Percentiles rank a stretch among this genome's conserved stretches.
Evolutionary conservation across 2,888 invertebrate genomes (phyloP).

Genomic region (Mythimna albipuncta): DNA sequence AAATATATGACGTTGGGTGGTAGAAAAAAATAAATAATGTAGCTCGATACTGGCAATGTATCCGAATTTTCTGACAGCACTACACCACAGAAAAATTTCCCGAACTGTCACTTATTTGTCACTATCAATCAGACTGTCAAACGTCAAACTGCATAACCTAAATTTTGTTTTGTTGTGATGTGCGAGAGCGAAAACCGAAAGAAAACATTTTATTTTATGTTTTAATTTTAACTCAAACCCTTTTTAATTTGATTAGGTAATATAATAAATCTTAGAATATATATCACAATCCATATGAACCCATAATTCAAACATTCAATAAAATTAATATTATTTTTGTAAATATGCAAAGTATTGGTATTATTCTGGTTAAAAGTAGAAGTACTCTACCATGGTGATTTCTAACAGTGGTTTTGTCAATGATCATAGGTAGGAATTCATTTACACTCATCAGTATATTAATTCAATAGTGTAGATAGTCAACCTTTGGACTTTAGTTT

Average conservation of each 20-base stretch:
- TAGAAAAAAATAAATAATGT: not conserved
- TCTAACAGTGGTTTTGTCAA: slow-evolving; percentile 2
- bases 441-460: slow-evolving; percentile 30
- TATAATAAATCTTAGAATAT: slow-evolving; percentile 36
- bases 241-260: slow-evolving; percentile 56
- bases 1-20: not conserved
- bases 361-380: slow-evolving; percentile 6
- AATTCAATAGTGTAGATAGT: slow-evolving; percentile 47
- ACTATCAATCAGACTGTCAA: not conserved
- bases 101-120: slow-evolving; percentile 9
- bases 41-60: not conserved
- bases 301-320: slow-evolving; percentile 14
- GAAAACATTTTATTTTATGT: slow-evolving; percentile 48
- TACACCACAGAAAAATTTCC: not conserved
- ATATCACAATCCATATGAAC: slow-evolving; percentile 20
- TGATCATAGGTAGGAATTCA: slow-evolving; percentile 7
- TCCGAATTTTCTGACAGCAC: not conserved
- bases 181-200: slow-evolving; percentile 26
- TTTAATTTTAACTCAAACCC: slow-evolving; percentile 31
- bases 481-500: slow-evolving; percentile 80
- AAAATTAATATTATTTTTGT: slow-evolving; percentile 17
- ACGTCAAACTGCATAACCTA: slow-evolving; percentile 35
- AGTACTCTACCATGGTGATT: slow-evolving; percentile 12
- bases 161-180: slow-evolving; percentile 41
- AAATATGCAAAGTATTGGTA: slow-evolving; percentile 5